Evolutionary conservation across 2,797 vertebrate genomes (phyloP).

Genomic region (Mallotus villosus): DNA sequence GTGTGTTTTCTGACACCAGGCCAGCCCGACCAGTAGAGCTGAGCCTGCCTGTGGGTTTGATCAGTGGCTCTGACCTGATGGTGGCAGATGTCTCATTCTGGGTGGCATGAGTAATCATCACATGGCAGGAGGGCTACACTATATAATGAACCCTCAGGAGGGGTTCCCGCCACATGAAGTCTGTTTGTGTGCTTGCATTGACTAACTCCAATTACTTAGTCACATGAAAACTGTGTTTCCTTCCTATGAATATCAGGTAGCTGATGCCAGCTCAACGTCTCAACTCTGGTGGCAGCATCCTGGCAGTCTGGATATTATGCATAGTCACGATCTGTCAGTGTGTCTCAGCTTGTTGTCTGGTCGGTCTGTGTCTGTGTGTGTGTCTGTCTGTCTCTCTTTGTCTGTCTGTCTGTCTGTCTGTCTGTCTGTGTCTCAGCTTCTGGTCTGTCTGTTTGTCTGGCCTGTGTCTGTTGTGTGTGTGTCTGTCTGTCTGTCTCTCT

Average conservation of each 20-base stretch:
- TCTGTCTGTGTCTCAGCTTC: neutral
- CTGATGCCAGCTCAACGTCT: too few species aligned
- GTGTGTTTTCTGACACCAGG: neutral
- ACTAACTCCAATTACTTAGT: too few species aligned
- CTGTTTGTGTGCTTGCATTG: neutral
- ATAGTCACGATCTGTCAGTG: too few species aligned
- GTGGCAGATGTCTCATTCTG: constrained; percentile 26
- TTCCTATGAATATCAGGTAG: too few species aligned
- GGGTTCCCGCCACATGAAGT: neutral
- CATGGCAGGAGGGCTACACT: constrained; percentile 26
- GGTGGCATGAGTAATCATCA: constrained; percentile 32
- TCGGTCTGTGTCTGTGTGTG: neutral
- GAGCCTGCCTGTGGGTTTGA: constrained; percentile 40
- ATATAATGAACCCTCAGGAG: constrained; percentile 18
- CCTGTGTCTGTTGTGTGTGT: constrained; percentile 16
- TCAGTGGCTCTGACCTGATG: constrained; percentile 32
- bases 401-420: too few species aligned
- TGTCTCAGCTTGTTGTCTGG: neutral
- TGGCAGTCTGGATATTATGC: too few species aligned
- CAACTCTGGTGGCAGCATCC: neutral
- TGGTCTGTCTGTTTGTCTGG: neutral
- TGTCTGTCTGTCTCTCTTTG: too few species aligned
- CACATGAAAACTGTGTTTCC: too few species aligned
- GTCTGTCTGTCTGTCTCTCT: neutral
- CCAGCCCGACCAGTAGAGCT: neutral